Base-by-base conservation (phyloP, 2,113 vertebrate species). In the Pipa parva region DNA sequence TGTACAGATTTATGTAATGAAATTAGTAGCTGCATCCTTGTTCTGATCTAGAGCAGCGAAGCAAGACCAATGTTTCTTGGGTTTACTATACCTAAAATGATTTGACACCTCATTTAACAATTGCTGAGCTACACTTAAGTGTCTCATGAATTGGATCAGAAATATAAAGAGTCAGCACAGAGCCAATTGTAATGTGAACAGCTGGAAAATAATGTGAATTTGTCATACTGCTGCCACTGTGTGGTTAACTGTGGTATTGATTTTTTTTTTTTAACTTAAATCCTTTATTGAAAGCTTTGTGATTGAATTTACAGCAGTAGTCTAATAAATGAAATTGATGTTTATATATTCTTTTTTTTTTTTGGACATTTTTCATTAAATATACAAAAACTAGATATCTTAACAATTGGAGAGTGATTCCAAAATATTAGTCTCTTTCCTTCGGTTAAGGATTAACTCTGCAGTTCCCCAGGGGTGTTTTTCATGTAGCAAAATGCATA, bases 31-130 rank as follows among this genome's bases (percentile, higher is more conserved):
- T 21, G 9, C 20, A 36, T 36, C 48, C 24, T 27, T 17, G 20
- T 54, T 42, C 29, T 29, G 7, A 8, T 11, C 22, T 15, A 21
- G 27, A 22, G 63, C 36, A 56, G 29, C 31, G 63, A 65, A 55
- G 50, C 51, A 56, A 29, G 20, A 28, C 33, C 17, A 21, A 29
- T 65, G 42, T 29, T 63, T 24, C 5, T 37, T 7, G 42, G 51
- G 33, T 65, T 55, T 65, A 65, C 63, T 65, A 51, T 52, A 65
- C 45, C 33, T 63, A 27, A 63, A 54, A 22, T 49, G 45, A 66
- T 55, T 56, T 56, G 63, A 65, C 63, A 65, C 45, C 63, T 66
- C 37, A 58, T 66, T 58, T 66, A 55, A 66, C 63, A 58, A 58
- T 24, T 55, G 50, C 50, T 54, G 49, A 63, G 27, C 49, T 45